Conservation (phyloP, 1,140 invertebrate genomes). For the Tetramorium parvispinum region DNA sequence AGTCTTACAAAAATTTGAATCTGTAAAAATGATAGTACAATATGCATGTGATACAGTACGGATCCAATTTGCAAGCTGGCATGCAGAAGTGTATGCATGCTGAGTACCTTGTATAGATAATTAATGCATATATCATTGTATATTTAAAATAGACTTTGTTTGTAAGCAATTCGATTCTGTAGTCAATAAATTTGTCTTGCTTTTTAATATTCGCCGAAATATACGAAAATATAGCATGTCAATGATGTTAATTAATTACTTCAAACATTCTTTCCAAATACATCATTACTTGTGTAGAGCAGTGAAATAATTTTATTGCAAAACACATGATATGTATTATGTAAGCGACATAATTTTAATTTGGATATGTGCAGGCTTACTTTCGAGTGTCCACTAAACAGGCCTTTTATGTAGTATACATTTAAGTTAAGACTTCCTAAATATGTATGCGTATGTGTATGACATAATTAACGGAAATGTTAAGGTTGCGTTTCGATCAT, state of each 20-base stretch:
- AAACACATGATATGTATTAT: background rate
- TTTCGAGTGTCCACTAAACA: conserved; percentile 73
- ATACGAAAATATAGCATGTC: conserved; percentile 26
- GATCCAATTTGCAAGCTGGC: conserved; percentile 19
- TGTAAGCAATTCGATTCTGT: conserved; percentile 46
- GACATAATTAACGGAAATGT: conserved; percentile 63
- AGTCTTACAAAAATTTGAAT: conserved; percentile 48
- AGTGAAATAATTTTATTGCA: background rate
- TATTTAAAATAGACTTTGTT: conserved; percentile 59
- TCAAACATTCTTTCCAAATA: conserved; percentile 18
- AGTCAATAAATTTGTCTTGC: conserved; percentile 4
- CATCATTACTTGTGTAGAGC: background rate
- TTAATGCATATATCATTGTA: conserved; percentile 65
- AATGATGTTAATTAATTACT: conserved; percentile 26
- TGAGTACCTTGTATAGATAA: conserved; percentile 61
- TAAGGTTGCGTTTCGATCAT: conserved; percentile 73
- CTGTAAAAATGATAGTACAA: conserved; percentile 73
- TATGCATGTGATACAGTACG: conserved; percentile 57
- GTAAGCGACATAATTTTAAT: conserved; percentile 36
- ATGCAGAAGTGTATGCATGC: conserved; percentile 25
- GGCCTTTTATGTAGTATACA: conserved; percentile 69
- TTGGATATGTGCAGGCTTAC: conserved; percentile 70
- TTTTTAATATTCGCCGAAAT: conserved; percentile 27
- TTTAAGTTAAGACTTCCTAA: conserved; percentile 58
- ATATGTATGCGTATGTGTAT: conserved; percentile 51